Conservation (phyloP, 2,797 vertebrate genomes). For the Atherinosoma microstoma region DNA sequence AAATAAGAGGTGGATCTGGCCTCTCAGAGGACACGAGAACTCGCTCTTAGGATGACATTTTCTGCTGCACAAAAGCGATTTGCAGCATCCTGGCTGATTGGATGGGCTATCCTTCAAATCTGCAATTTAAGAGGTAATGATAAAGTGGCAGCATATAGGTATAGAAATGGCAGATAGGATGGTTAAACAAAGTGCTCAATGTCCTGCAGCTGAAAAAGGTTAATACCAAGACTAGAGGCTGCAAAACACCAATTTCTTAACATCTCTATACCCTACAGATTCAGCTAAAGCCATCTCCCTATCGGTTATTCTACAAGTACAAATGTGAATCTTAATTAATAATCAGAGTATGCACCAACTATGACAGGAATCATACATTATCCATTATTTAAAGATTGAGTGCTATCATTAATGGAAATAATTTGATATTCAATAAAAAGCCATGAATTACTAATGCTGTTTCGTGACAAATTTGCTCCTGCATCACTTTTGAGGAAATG, state of each 20-base stretch:
- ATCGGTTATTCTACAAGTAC: slow-evolving; percentile 29
- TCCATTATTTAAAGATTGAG: slow-evolving; percentile 28
- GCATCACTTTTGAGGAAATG: slow-evolving; percentile 22
- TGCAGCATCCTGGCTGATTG: slow-evolving; percentile 29
- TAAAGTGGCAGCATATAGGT: slow-evolving; percentile 45
- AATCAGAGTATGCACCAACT: slow-evolving; percentile 21
- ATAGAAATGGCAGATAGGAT: slow-evolving; percentile 32
- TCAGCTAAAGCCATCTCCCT: slow-evolving; percentile 31
- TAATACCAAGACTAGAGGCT: slow-evolving; percentile 49
- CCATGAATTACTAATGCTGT: slow-evolving; percentile 32
- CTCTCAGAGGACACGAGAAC: slow-evolving; percentile 30
- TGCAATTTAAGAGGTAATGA: slow-evolving; percentile 48
- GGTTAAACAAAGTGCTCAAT: slow-evolving; percentile 43
- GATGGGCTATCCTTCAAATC: slow-evolving; percentile 46
- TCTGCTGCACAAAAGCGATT: slow-evolving; percentile 48
- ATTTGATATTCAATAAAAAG: slow-evolving; percentile 18
- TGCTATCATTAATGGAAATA: slow-evolving; percentile 19
- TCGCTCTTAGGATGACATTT: slow-evolving; percentile 51
- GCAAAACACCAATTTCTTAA: slow-evolving; percentile 26
- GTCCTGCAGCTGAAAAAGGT: slow-evolving; percentile 47
- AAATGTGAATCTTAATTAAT: slow-evolving; percentile 22
- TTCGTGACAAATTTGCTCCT: slow-evolving; percentile 21
- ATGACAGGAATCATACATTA: slow-evolving; percentile 34
- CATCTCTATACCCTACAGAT: slow-evolving; percentile 30
- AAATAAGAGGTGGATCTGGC: slow-evolving; percentile 39